Evolutionary conservation across 2,113 vertebrate species (phyloP).

Genomic region (Pluvianellus socialis): DNA sequence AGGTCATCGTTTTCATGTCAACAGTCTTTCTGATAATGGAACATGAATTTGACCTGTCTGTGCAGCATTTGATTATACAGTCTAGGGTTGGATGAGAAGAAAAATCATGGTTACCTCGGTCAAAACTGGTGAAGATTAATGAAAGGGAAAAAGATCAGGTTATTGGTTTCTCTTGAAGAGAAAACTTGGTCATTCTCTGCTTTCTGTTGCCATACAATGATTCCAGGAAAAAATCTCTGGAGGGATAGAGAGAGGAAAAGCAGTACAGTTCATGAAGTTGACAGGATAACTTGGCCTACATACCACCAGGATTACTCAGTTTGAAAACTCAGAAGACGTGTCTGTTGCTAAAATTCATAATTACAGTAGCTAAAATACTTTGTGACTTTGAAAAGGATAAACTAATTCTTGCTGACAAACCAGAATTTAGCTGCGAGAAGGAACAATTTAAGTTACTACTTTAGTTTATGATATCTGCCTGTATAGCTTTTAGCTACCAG

Average conservation of each 20-base stretch:
- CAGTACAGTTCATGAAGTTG: background rate
- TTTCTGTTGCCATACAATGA: background rate
- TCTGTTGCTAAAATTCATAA: background rate
- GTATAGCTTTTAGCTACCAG: background rate
- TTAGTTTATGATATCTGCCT: background rate
- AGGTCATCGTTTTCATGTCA: background rate
- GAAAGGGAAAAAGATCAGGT: background rate
- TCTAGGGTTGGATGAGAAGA: background rate
- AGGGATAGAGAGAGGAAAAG: background rate
- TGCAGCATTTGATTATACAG: background rate
- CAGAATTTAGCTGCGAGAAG: background rate
- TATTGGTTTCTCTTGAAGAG: background rate
- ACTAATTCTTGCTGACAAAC: background rate
- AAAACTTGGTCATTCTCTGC: background rate
- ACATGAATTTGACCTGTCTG: background rate
- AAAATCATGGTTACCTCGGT: background rate
- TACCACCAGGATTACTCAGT: background rate
- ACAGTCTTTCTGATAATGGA: background rate
- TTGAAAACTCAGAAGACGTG: background rate
- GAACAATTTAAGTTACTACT: background rate
- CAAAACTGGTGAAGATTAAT: background rate
- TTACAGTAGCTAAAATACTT: background rate
- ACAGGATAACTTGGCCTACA: background rate
- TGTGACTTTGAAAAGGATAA: background rate
- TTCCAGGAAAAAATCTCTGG: background rate